Evolutionary conservation across 2,888 invertebrate genomes (phyloP).

Genomic region (Alcis repandata): DNA sequence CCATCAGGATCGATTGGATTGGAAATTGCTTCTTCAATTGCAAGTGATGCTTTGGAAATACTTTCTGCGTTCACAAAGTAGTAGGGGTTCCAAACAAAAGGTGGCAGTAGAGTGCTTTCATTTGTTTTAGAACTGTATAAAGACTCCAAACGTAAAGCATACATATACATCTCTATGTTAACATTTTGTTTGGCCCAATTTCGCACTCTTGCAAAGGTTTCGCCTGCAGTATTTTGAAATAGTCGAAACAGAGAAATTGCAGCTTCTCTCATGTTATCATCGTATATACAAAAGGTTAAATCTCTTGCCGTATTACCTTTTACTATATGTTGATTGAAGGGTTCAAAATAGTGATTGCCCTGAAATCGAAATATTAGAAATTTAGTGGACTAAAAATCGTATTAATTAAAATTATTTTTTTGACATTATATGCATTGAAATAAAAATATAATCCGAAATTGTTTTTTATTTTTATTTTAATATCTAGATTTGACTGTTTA

Average conservation of each 20-base stretch:
- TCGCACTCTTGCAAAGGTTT: conserved; percentile 65
- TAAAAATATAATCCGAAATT: background rate
- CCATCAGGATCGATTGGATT: conserved; percentile 28
- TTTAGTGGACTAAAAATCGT: too few relatives aligned
- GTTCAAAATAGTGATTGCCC: conserved; percentile 61
- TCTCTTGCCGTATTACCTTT: conserved; percentile 67
- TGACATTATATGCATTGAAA: too few relatives aligned
- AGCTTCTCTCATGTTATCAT: conserved; percentile 79
- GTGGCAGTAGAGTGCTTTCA: conserved; percentile 64
- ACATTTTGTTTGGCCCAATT: conserved; percentile 74
- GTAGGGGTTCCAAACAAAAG: conserved; percentile 80
- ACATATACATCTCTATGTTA: conserved; percentile 82
- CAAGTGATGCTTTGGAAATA: conserved; percentile 70
- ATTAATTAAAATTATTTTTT: too few relatives aligned
- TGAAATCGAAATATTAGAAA: conserved; percentile 52
- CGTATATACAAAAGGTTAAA: conserved; percentile 80
- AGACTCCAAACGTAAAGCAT: conserved; percentile 75
- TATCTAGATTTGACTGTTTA: background rate
- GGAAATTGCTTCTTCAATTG: conserved; percentile 59
- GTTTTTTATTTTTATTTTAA: background rate
- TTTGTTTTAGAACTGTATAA: conserved; percentile 67
- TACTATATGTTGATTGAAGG: conserved; percentile 58
- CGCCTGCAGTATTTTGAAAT: conserved; percentile 70
- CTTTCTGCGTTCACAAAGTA: conserved; percentile 75
- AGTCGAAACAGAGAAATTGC: conserved; percentile 77